Evolutionary conservation across 2,113 vertebrate genomes (phyloP), one percentile per base, ranked within the genome.

Genomic region (Rallus limicola): DNA sequence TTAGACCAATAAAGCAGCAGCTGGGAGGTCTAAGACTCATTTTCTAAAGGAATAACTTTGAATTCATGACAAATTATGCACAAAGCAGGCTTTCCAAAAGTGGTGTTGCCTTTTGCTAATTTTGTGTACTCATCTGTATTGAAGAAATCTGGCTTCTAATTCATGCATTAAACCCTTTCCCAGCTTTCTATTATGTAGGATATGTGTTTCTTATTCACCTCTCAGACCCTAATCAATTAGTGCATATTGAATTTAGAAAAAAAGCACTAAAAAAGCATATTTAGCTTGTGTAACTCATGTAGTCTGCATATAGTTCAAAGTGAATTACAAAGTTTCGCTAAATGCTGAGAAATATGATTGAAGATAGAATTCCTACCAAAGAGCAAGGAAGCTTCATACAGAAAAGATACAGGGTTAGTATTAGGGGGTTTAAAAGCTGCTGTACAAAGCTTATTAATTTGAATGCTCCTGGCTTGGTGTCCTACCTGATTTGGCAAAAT

Each of bases 1-100:
- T 96, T 94, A 96, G 93, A 95, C 92, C 92, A 82, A 91, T 95
- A 97, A 97, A 95, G 94, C 95, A 95, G 91, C 96, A 96, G 93
- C 97, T 97, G 96, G 94, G 95, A 95, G 92, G 95, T 88, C 92
- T 96, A 96, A 93, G 64, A 92, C 91, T 97, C 89, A 92, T 97
- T 97, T 97, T 97, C 91, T 96, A 91, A 94, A 96, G 94, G 93
- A 96, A 48, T 95, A 95, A 95, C 95, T 96, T 90, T 82, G 95
- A 97, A 96, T 96, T 97, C 86, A 40, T 92, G 79, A 81, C 92
- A 97, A 95, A 97, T 96, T 95, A 86, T 31, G 56, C 94, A 81
- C 93, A 56, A 90, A 95, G 79, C 85, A 90, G 72, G 83, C 88
- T 97, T 95, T 95, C 93, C 93, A 95, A 86, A 91, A 95, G 92